Conservation (phyloP, 2,888 invertebrate genomes). For the Himalopsyche japonica region DNA sequence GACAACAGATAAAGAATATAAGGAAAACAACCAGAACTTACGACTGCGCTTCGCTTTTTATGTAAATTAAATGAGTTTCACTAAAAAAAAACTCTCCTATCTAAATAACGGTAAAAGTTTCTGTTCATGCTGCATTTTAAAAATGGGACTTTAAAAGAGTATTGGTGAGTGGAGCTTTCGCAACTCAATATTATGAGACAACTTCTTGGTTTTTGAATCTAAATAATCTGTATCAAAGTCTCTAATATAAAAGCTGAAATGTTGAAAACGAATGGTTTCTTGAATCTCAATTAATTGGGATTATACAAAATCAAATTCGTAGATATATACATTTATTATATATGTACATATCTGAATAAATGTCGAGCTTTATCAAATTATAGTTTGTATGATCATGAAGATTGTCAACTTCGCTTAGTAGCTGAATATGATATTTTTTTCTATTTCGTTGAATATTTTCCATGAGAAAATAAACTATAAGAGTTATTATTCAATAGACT, state of each 20-base stretch:
- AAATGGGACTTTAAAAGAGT: not conserved
- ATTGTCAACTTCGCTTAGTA: too few species aligned
- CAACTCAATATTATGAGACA: not conserved
- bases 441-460: too few species aligned
- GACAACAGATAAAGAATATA: slow-evolving; percentile 38
- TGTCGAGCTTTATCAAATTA: too few species aligned
- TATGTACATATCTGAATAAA: too few species aligned
- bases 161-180: not conserved
- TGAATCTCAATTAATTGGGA: too few species aligned
- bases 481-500: not conserved
- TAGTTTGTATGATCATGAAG: too few species aligned
- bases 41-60: slow-evolving; percentile 40
- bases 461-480: too few species aligned
- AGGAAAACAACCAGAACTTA: slow-evolving; percentile 34
- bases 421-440: too few species aligned
- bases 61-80: slow-evolving; percentile 34
- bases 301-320: too few species aligned
- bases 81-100: not conserved
- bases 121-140: not conserved
- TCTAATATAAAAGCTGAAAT: too few species aligned
- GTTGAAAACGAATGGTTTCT: not conserved
- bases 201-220: not conserved
- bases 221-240: too few species aligned
- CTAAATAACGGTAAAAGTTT: not conserved
- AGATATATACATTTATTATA: too few species aligned